These are phyloP conservation scores for Molorchus minor DNA, from an alignment of 2,888 invertebrate genomes.

Conservation along the genomic window DNA sequence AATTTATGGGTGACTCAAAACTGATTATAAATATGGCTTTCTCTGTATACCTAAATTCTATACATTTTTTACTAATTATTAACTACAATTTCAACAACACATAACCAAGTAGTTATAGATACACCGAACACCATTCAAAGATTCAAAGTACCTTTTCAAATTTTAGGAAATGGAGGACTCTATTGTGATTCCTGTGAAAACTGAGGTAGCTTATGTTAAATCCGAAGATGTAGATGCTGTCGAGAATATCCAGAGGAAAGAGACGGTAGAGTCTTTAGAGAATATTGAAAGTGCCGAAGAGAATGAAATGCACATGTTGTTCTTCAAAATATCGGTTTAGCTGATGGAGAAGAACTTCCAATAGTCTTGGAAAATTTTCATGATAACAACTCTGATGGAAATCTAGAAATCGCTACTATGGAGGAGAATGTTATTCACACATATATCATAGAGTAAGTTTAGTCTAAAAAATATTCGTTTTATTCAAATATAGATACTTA, in stretches of 20 bases:
- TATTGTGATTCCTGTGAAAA: constrained; percentile 18
- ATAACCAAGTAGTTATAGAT: too few relatives aligned
- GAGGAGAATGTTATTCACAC: constrained; percentile 44
- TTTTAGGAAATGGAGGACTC: constrained; percentile 28
- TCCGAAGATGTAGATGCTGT: constrained; percentile 14
- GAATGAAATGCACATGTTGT: constrained; percentile 43
- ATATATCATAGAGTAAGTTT: constrained; percentile 49
- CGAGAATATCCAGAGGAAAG: too few relatives aligned
- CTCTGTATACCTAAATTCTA: too few relatives aligned
- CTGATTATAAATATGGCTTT: too few relatives aligned
- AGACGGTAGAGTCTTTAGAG: constrained; percentile 14
- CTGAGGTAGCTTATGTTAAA: constrained; percentile 27
- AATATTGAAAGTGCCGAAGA: constrained; percentile 6
- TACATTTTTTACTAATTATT: too few relatives aligned
- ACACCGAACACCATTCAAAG: too few relatives aligned
- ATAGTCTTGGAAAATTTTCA: constrained; percentile 46
- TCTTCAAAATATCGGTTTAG: constrained; percentile 46
- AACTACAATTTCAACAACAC: too few relatives aligned
- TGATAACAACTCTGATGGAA: constrained; percentile 49
- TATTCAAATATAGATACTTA: not conserved
- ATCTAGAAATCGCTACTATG: constrained; percentile 45
- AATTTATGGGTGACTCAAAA: too few relatives aligned
- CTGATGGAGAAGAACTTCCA: constrained; percentile 38
- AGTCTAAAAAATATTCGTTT: not conserved
- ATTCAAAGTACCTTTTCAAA: not conserved